Evolutionary conservation across 2,888 invertebrate genomes (phyloP).

Genomic region (Ceraclea dissimilis): DNA sequence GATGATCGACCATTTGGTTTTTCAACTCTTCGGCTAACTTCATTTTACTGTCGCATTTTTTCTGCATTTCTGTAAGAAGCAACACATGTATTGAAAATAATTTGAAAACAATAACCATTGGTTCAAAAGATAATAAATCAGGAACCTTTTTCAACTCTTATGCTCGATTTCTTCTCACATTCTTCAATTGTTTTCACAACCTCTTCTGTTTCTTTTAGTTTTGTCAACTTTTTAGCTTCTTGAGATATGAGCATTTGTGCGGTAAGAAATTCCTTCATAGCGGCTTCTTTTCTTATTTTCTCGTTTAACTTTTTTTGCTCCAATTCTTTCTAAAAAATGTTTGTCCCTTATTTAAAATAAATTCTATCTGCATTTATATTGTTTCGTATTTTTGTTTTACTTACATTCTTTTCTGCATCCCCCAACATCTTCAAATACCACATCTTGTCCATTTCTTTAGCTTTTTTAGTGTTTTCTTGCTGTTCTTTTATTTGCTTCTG

Average conservation of each 20-base stretch:
- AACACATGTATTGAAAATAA: slow-evolving; percentile 2
- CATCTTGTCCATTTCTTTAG: slow-evolving; percentile 51
- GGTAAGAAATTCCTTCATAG: slow-evolving; percentile 15
- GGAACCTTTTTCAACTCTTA: slow-evolving; percentile 1
- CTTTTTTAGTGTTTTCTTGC: slow-evolving; percentile 42
- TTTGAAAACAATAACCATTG: too few relatives aligned
- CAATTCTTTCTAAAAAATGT: slow-evolving; percentile 8
- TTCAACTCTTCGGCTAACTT: slow-evolving; percentile 7
- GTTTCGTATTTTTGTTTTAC: too few relatives aligned
- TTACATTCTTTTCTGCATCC: slow-evolving; percentile 41
- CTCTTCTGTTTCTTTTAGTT: slow-evolving; percentile 10
- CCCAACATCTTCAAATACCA: slow-evolving; percentile 54
- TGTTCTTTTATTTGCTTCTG: slow-evolving; percentile 56
- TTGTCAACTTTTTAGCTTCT: slow-evolving; percentile 8
- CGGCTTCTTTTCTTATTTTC: slow-evolving; percentile 3
- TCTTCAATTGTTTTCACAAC: slow-evolving; percentile 8
- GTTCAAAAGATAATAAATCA: too few relatives aligned
- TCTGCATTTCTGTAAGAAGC: slow-evolving; percentile 2
- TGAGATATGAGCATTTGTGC: slow-evolving; percentile 15
- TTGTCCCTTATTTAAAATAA: too few relatives aligned
- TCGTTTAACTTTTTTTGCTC: slow-evolving; percentile 13
- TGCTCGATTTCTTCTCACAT: slow-evolving; percentile 1
- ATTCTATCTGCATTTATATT: too few relatives aligned
- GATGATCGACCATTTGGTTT: slow-evolving; percentile 4
- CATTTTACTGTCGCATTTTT: slow-evolving; percentile 7